Conservation (phyloP, 2,888 invertebrate species). For the Spisula subtruncata region DNA sequence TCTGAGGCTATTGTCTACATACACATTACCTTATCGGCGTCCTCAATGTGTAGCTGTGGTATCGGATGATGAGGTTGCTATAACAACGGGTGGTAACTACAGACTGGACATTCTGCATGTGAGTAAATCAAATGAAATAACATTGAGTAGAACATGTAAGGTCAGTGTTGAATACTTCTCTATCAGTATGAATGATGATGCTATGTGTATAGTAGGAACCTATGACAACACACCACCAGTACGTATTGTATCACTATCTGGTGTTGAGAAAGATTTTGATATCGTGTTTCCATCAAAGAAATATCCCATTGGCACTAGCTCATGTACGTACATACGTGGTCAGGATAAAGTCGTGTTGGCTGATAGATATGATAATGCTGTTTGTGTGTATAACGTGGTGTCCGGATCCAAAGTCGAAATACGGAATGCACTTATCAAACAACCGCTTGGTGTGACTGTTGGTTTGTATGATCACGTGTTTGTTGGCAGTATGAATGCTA, state of each 20-base stretch:
- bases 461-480: constrained; percentile 30
- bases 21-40: background rate
- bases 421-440: constrained; percentile 6
- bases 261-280: constrained; percentile 28
- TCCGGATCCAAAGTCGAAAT: background rate
- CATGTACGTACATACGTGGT: constrained; percentile 24
- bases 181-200: constrained; percentile 23
- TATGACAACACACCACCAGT: constrained; percentile 10
- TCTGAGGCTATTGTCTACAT: constrained; percentile 15
- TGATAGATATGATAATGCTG: constrained; percentile 23
- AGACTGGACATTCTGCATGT: constrained; percentile 28
- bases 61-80: constrained; percentile 23
- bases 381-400: constrained; percentile 27
- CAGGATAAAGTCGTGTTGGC: constrained; percentile 31
- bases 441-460: constrained; percentile 28
- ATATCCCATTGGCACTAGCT: constrained; percentile 12
- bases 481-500: constrained; percentile 13
- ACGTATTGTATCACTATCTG: constrained; percentile 33
- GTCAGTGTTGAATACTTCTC: background rate
- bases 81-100: background rate
- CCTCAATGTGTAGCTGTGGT: constrained; percentile 15
- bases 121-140: constrained; percentile 23
- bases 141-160: constrained; percentile 5
- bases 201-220: constrained; percentile 23
- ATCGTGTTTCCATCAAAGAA: constrained; percentile 23